Evolutionary conservation across 2,113 vertebrate genomes (phyloP).

Genomic region (Phoenicopterus ruber): DNA sequence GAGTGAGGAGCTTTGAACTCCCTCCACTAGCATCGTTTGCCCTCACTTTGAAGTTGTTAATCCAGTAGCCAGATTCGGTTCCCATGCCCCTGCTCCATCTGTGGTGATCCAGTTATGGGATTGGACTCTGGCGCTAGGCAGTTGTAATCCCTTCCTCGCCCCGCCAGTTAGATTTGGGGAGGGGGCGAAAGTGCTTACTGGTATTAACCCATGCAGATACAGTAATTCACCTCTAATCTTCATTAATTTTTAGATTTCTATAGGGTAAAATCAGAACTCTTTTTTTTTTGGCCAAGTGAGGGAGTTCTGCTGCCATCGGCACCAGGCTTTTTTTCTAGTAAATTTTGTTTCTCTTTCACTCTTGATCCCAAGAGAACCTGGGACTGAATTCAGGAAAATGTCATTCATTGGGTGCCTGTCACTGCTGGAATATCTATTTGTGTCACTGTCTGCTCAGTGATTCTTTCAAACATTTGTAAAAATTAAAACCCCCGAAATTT

Average conservation of each 20-base stretch:
- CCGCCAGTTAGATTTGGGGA: neutral
- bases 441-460: slow-evolving; percentile 54
- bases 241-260: neutral
- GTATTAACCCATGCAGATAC: neutral
- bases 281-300: neutral
- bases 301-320: slow-evolving; percentile 29
- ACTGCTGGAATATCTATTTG: slow-evolving; percentile 18
- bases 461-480: slow-evolving; percentile 57
- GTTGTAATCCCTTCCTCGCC: neutral
- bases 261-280: neutral
- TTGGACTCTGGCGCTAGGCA: neutral
- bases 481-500: slow-evolving; percentile 17
- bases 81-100: neutral
- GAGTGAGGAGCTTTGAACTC: neutral
- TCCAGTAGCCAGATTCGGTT: neutral
- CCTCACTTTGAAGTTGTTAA: neutral
- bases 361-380: neutral
- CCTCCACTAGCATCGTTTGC: neutral
- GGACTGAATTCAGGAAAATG: neutral
- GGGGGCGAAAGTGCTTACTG: neutral
- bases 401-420: slow-evolving; percentile 16
- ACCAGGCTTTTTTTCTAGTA: neutral
- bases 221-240: slow-evolving; percentile 1
- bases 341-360: neutral
- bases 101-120: neutral